phyloP scores from a whole-genome alignment of 2,797 vertebrate genomes.

The Malacoraja senta region DNA sequence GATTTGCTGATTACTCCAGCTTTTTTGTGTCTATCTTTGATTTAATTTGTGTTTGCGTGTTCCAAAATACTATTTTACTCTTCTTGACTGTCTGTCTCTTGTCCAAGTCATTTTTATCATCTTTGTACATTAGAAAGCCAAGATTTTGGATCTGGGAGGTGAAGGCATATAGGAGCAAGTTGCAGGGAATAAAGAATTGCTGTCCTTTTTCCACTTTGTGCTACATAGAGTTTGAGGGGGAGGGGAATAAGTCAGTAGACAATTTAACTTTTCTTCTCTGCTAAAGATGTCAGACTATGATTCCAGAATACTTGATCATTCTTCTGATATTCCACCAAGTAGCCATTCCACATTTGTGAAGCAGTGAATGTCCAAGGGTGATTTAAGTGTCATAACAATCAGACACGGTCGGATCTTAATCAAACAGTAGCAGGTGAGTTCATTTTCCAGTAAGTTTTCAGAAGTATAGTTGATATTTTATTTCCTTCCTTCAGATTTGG shows the following conservation, averaged over 20 bases:
- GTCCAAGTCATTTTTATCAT: neutral
- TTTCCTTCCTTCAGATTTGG: neutral
- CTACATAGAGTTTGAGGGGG: neutral
- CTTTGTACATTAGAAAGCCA: neutral
- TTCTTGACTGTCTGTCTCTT: neutral
- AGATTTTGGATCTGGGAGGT: neutral
- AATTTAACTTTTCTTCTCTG: too few species aligned
- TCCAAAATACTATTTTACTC: neutral
- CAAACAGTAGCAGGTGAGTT: neutral
- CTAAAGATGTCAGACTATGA: neutral
- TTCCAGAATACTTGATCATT: neutral
- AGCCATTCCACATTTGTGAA: neutral
- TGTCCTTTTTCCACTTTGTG: neutral
- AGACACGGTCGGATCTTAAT: neutral
- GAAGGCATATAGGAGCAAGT: neutral
- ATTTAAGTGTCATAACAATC: neutral
- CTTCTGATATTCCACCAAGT: neutral
- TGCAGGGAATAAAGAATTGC: neutral
- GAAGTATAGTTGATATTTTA: neutral
- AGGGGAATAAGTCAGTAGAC: neutral
- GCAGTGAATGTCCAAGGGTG: neutral
- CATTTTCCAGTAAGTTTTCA: neutral
- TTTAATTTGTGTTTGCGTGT: neutral
- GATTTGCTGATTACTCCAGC: too few species aligned
- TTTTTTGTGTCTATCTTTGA: neutral